Base-by-base conservation (phyloP, 1,140 invertebrate species). In the Laodelphax striatellus region DNA sequence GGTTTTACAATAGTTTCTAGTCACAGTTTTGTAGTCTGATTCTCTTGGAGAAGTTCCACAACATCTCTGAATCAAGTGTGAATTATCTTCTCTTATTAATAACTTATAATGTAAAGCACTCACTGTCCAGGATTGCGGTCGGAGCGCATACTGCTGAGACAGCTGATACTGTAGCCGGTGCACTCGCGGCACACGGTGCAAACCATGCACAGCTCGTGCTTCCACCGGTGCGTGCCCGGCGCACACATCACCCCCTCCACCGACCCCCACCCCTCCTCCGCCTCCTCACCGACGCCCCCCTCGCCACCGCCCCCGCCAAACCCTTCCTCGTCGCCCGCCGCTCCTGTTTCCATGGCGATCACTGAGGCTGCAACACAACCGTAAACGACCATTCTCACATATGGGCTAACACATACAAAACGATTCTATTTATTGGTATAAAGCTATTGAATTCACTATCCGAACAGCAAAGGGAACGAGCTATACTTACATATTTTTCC, bases 121-220 rank as follows among this genome's bases (percentile, higher is more conserved):
- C 73, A 93, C 89, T 90, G 84, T 73, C 91, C 91, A 59, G 92
- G 88, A 72, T 90, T 82, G 60, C 91, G 76, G 67, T 91, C 87
- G 1, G 89, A 83, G 65, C 84, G 77, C 53, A 85, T 79, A 55
- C 85, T 84, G 58, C 86, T 90, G 24, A 92, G 79, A 72, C 94
- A 97, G 43, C 83, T 84, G 55, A 85, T 83, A 52, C 89, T 89
- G 70, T 94, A 97, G 4, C 93, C 94, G 0, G 93, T 97, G 71
- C 94, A 97, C 71, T 96, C 90, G n/a, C 87, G 78, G 71, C 94
- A 97, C 19, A 92, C 77, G 2, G 87, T 87, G 71, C 94, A 97
- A 34, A 96, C 83, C 83, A 92, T 91, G 68, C 92, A 94, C 63
- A 84, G 80, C 63, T 90, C 85, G 65, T 85, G 81, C 61, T 81